These are phyloP conservation scores for Panagrolaimus sp. DNA, from an alignment of 1,140 invertebrate genomes.

Conservation along the genomic window DNA sequence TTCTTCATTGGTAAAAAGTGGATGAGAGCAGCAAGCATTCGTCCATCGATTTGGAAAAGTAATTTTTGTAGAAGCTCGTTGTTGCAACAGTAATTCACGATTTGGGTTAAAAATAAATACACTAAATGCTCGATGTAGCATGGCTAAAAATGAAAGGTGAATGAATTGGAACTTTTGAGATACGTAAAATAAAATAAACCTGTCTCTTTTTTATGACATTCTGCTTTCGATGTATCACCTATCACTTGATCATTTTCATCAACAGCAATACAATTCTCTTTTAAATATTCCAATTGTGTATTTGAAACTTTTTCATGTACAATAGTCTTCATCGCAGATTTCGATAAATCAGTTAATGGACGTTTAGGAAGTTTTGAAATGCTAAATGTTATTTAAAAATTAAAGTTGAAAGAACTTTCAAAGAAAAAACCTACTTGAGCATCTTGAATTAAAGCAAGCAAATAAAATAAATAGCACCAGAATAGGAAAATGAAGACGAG, in stretches of 20 bases:
- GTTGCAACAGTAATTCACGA: constrained; percentile 75
- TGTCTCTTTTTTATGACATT: constrained; percentile 77
- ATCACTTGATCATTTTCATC: constrained; percentile 77
- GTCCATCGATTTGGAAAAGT: constrained; percentile 64
- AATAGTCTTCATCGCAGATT: background rate
- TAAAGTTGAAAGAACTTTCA: too few relatives aligned
- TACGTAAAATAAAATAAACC: constrained; percentile 61
- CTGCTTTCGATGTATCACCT: constrained; percentile 76
- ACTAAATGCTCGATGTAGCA: constrained; percentile 88
- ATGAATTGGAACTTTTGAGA: too few relatives aligned
- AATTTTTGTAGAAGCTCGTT: constrained; percentile 79
- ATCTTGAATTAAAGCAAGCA: too few relatives aligned
- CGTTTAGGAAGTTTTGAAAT: too few relatives aligned
- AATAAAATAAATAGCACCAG: too few relatives aligned
- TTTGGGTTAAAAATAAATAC: constrained; percentile 88
- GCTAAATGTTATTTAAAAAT: too few relatives aligned
- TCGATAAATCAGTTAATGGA: background rate
- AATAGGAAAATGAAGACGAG: too few relatives aligned
- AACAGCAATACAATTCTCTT: constrained; percentile 73
- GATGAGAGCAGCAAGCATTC: constrained; percentile 89
- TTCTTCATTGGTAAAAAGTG: constrained; percentile 73
- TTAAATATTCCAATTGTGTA: constrained; percentile 32
- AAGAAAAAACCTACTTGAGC: too few relatives aligned
- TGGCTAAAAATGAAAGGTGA: constrained; percentile 59
- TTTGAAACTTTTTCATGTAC: constrained; percentile 5